These are phyloP conservation scores for Sebastes miniatus DNA, from an alignment of 2,797 vertebrate species.

Conservation along the genomic window DNA sequence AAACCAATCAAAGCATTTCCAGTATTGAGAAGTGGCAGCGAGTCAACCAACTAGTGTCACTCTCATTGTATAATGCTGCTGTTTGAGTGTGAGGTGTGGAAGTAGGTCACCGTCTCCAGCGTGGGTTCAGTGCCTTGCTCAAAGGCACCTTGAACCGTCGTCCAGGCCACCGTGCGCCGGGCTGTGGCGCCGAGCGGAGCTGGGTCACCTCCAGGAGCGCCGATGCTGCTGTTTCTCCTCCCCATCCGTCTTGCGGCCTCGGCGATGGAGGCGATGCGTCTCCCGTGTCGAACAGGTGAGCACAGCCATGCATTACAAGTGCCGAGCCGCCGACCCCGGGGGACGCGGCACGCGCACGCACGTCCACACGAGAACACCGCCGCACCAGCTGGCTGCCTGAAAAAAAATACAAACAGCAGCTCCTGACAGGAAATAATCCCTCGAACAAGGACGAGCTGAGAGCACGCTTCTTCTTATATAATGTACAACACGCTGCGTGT, in stretches of 20 bases:
- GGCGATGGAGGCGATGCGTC: constrained; percentile 64
- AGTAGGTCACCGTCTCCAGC: constrained; percentile 26
- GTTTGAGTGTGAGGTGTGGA: not conserved
- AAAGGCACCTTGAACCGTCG: constrained; percentile 56
- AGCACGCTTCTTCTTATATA: constrained; percentile 52
- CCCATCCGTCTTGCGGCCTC: constrained; percentile 74
- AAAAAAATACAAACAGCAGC: constrained; percentile 51
- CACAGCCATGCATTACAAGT: constrained; percentile 73
- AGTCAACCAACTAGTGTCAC: not conserved
- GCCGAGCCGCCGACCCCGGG: constrained; percentile 37
- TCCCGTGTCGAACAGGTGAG: constrained; percentile 75
- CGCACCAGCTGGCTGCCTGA: constrained; percentile 68
- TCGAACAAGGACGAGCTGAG: constrained; percentile 72
- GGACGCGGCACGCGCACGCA: constrained; percentile 15
- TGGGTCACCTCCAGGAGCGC: constrained; percentile 79
- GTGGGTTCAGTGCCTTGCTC: constrained; percentile 54
- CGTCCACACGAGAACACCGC: constrained; percentile 19
- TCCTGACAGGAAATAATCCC: constrained; percentile 66
- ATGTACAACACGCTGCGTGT: constrained; percentile 50
- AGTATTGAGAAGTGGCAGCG: not conserved
- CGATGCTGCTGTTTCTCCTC: constrained; percentile 63
- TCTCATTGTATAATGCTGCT: not conserved
- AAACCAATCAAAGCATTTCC: too few relatives aligned
- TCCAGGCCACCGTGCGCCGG: not conserved
- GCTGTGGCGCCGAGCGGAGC: constrained; percentile 15